Evolutionary conservation across 2,797 vertebrate genomes (phyloP).

Genomic region (Babyrousa celebensis): DNA sequence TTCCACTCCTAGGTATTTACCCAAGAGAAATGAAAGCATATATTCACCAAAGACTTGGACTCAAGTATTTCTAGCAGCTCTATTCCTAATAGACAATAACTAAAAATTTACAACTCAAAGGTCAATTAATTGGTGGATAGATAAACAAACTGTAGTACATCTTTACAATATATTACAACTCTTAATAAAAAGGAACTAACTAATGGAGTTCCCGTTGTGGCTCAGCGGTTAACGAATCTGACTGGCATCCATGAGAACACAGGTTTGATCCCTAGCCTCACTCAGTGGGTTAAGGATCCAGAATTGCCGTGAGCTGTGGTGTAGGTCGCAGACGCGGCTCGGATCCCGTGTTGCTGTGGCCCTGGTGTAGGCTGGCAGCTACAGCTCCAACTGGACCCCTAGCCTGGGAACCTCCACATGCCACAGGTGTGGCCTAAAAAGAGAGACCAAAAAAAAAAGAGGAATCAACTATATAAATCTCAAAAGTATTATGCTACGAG

Average conservation of each 20-base stretch:
- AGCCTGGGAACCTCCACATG: no score
- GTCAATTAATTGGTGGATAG: not conserved
- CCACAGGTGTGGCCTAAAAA: no score
- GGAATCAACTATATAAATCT: not conserved
- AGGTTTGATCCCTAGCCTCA: no score
- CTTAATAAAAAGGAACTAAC: not conserved
- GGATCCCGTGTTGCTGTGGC: no score
- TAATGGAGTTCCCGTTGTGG: no score
- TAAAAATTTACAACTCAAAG: not conserved
- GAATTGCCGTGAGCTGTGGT: no score
- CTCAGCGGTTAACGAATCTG: no score
- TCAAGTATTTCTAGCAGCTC: not conserved
- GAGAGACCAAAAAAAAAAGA: not conserved
- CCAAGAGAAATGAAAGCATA: not conserved
- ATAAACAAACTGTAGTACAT: not conserved
- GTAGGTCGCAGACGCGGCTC: no score
- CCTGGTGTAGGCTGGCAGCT: no score
- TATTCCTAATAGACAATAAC: not conserved
- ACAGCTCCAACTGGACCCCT: no score
- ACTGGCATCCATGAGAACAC: no score
- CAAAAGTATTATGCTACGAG: not conserved
- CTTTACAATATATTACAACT: not conserved
- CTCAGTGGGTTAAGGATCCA: no score
- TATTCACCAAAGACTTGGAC: not conserved
- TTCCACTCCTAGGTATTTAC: not conserved